phyloP scores from a whole-genome alignment of 2,113 vertebrate genomes.

The Gorsachius goisagi region DNA sequence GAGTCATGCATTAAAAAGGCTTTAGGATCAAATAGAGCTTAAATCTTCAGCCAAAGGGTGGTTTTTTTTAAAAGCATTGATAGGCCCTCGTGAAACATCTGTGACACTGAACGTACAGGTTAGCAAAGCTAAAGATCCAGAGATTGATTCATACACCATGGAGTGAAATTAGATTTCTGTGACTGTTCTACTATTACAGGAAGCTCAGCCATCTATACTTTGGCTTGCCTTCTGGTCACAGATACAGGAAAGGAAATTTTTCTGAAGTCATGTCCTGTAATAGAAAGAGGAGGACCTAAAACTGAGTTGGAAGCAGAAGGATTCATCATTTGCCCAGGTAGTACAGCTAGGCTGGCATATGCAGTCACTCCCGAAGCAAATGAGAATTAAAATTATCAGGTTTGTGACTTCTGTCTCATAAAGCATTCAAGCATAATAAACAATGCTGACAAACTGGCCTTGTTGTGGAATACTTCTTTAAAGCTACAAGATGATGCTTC shows the following conservation, averaged over 20 bases:
- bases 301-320: background rate
- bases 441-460: background rate
- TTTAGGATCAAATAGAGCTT: background rate
- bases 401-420: background rate
- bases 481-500: slow-evolving; percentile 2
- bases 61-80: background rate
- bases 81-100: background rate
- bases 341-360: background rate
- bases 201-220: background rate
- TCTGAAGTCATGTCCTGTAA: background rate
- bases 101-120: background rate
- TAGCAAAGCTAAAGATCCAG: background rate
- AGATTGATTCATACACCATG: fast-evolving
- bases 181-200: background rate
- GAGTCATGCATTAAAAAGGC: background rate
- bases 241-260: background rate
- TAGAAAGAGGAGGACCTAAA: background rate
- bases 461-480: background rate
- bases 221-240: background rate
- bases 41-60: background rate
- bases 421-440: background rate
- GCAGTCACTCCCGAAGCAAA: background rate
- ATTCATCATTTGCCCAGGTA: background rate
- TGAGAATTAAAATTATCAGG: background rate
- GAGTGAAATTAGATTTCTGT: background rate